Base-by-base conservation (phyloP, 1,140 invertebrate species). In the Brachionus manjavacas region DNA sequence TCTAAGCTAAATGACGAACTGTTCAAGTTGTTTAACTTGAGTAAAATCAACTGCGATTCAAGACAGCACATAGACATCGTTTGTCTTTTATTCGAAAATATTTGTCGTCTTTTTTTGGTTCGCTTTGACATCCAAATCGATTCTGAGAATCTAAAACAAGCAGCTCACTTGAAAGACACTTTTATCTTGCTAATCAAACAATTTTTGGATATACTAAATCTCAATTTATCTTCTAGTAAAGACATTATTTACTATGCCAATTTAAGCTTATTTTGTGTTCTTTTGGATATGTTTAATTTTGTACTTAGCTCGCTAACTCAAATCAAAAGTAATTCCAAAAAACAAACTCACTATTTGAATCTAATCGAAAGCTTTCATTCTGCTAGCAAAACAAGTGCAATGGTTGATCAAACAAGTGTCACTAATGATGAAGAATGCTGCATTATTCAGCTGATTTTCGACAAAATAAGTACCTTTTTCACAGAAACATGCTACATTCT, bases 201-300 rank as follows among this genome's bases (percentile, higher is more conserved):
- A 28, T 76, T 46, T 14, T 68, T 28, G 9, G 16, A 68, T n/a
- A 46, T 46, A 14, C 1, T 12, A 49, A 49, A 23, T 49, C 14
- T 76, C 3, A 76, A 76, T 49, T 25, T 74, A 41, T n/a, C 4
- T 31, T 14, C 70, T 9, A 43, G 14, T 23, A 74, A 74, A 74
- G 35, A 74, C 11, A 16, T 78, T 78, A 39, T 41, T 14, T 80
- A n/a, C 55, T 64, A 80, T 78, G 28, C 74, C 7, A 12, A 35
- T 60, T 41, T 80, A 55, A 81, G 31, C 28, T 28, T 64, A 2
- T 68, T 81, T 23, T 39, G 23, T 23, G 23, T 25, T 7, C 11
- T 81, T 25, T 68, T 81, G n/a, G 79, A 81, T 41, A 64, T 41
- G 9, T 25, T 81, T 25, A 81, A 81, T 43, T 23, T 46, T 76